A percentile compares a stretch with the other conserved stretches of the same genome.
These are phyloP conservation scores for Microcebus tavaratra DNA, from an alignment of 2,113 vertebrate species.

Conservation along the genomic window DNA sequence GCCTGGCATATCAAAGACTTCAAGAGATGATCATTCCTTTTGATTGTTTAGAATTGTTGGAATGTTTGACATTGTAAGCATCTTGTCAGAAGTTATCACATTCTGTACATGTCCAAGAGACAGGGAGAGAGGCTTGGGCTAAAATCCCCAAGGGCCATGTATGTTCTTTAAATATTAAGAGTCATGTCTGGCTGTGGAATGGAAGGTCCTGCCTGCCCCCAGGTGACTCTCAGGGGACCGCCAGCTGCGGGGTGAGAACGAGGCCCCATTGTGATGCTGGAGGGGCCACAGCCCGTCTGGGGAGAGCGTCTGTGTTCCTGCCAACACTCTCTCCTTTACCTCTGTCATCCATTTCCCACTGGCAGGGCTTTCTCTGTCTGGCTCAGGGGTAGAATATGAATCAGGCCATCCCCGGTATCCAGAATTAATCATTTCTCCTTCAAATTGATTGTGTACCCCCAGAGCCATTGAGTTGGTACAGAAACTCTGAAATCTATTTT, in stretches of 20 bases:
- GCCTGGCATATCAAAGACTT: neutral
- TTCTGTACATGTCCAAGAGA: neutral
- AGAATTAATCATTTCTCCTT: constrained; percentile 64
- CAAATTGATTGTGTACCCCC: constrained; percentile 7
- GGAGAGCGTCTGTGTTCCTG: neutral
- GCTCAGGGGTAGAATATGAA: constrained; percentile 61
- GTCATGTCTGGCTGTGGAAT: neutral
- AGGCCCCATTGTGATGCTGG: neutral
- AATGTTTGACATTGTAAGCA: neutral
- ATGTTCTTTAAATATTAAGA: neutral
- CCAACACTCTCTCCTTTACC: constrained; percentile 33
- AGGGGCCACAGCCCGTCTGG: neutral
- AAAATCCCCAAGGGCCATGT: neutral
- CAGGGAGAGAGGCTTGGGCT: neutral
- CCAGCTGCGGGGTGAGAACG: neutral
- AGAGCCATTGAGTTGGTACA: neutral
- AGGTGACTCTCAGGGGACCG: neutral
- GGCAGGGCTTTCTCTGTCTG: constrained; percentile 48
- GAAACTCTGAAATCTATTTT: constrained; percentile 30
- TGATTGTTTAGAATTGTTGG: neutral
- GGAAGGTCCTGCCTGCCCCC: neutral
- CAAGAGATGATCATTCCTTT: neutral
- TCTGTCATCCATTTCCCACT: constrained; percentile 46
- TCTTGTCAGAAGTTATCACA: neutral
- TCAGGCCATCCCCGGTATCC: constrained; percentile 39